Evolutionary conservation across 2,113 vertebrate genomes (phyloP), one percentile per base, ranked within the genome.

Genomic region (Megalops atlanticus): DNA sequence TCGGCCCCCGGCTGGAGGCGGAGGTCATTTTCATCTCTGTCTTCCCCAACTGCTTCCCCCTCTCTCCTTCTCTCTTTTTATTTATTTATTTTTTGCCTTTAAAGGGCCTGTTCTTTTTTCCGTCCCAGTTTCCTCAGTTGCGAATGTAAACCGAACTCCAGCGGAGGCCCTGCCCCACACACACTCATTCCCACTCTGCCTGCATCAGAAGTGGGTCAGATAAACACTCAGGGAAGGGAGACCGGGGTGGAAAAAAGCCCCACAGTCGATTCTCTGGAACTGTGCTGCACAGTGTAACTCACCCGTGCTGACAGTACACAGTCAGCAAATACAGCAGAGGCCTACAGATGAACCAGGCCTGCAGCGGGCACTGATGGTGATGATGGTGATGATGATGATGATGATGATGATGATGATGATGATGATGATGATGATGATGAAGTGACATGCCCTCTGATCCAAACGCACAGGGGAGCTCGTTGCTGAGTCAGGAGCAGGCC

Each of bases 401-500:
- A 39, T 69, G 39, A 74, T 49, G 47, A 80, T 47, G 75, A 58
- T 64, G 47, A n/a, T 33, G 33, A 52, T 80, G 4, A 35, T 72
- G 68, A 31, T 70, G 7, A 70, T 64, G n/a, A 24, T 64, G 3
- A 35, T 74, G 47, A 18, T 40, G 70, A 40, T 72, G 70, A 52
- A 52, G 70, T 73, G 38, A 58, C 31, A 64, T n/a, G 15, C 47
- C n/a, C 27, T 31, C 15, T n/a, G 71, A 12, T 40, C 15, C 8
- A 39, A 82, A 69, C 45, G 38, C 40, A 15, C 54, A 41, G 71
- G 80, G 45, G 45, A n/a, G n/a, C n/a, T n/a, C 21, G 5, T 16
- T 77, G 82, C 82, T 69, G 82, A 83, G 80, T 86, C 76, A 79
- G 82, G 76, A 78, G 49, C 78, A 74, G 58, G 71, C 49, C 54